Base-by-base conservation (phyloP, 2,113 vertebrate species). In the Alectura lathami region DNA sequence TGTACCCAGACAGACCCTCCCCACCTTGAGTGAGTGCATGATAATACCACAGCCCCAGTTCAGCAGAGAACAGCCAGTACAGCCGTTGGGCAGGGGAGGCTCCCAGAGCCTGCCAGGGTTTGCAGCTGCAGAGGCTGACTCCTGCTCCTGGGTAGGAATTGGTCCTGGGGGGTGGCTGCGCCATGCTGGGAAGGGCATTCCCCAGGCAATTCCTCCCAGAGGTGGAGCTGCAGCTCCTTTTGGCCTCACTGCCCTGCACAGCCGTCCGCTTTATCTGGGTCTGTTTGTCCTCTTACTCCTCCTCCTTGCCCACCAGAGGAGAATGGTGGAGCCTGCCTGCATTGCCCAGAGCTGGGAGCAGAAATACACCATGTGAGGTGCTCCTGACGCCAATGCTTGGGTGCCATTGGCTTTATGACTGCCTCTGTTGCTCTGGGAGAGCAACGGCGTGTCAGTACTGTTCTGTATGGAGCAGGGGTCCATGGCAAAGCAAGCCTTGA, bases 61-160 rank as follows among this genome's bases (percentile, higher is more conserved):
- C 45, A 83, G 89, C 91, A 94, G 88, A 94, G 96, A 94, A 95
- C 84, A 96, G 84, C 82, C 54, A 43, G 76, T 82, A 75, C 94
- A 94, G 90, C 92, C 96, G 94, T 48, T 74, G 82, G 68, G 67
- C 83, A 74, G 51, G 8, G 70, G 68, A 66, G 51, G 67, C 62
- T 88, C 45, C 38, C 2, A 2, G 75, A 86, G 76, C 68, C 72
- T 11, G 0, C 93, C 86, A 88, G 76, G 86, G 59, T 92, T 83
- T 93, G 92, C 96, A 96, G 95, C 95, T 96, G 94, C 68, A 92
- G 73, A 86, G 63, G 47, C 56, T 48, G 62, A 53, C 34, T 88
- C 51, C 59, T 1, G 0, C 4, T 18, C 69, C 76, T 0, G 1
- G 63, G 14, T 20, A 40, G 75, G 60, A 93, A 76, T 88, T 86